Base-by-base conservation (phyloP, 2,888 invertebrate genomes). In the Brachyptera putata region DNA sequence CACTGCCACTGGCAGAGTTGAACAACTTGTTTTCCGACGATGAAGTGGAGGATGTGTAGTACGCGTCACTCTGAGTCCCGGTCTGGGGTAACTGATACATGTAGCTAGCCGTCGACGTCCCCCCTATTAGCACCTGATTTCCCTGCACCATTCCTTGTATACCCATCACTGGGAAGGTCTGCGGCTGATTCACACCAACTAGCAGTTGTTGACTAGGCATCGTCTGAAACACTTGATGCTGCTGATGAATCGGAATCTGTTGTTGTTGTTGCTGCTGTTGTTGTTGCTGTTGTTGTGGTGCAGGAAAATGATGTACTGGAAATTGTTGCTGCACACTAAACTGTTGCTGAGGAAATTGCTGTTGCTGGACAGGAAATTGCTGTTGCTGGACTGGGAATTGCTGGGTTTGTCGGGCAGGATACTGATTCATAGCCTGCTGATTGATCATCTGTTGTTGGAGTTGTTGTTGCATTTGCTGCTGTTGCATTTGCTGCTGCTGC, bases 401-500 rank as follows among this genome's bases (percentile, higher is more conserved):
- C 36, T 64, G 39, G 24, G 24, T 24, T 21, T 57, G 57, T 24
- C 30, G 57, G 11, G 24, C 22, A 25, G 41, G 41, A 41, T 43
- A 46, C 41, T 57, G 56, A 22, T 37, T 21, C 36, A 39, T 37
- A 7, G 37, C 21, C 24, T 46, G 46, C 24, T 46, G 46, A 18
- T 46, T 46, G 5, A 46, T 46, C 24, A 46, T 18, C 18, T 37
- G 30, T 7, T 58, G 61, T 18, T 58, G 62, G 1, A 50, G 26
- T 18, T 60, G 60, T 7, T 56, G 56, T 14, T 56, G 60, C 25
- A 53, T 49, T 21, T 43, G 63, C 37, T 64, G 66, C 41, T 63
- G 61, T 56, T 64, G 64, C 16, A 50, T 58, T 56, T 65, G 65
- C 36, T 61, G 61, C 43, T 64, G 65, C 48, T 61, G 63, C 56